Base-by-base conservation (phyloP, 2,113 vertebrate species). In the Gallinago jamesoni region DNA sequence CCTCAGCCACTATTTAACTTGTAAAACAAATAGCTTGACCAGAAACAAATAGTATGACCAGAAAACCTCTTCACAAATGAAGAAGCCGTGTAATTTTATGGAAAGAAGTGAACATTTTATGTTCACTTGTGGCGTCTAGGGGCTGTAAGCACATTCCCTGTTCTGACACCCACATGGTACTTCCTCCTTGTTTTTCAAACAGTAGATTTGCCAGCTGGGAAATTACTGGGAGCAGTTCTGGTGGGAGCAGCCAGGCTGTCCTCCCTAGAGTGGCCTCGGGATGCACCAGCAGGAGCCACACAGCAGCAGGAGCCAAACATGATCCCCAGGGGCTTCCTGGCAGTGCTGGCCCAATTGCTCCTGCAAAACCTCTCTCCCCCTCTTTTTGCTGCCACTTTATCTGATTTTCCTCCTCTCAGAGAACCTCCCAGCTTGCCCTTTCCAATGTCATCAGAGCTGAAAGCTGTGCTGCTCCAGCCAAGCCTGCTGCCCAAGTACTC, bases 241-340 rank as follows among this genome's bases (percentile, higher is more conserved):
- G 4, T 4, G 31, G 70, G 27, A 83, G 59, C 18, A 81, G 33
- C 18, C 60, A 84, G 31, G 57, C 7, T 82, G 59, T 81, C 16
- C 45, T 70, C 20, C 35, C 25, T 35, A n/a, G 6, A 30, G 27
- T 55, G 59, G 35, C 22, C 67, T 78, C 16, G 12, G 41, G 52
- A 73, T 12, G 47, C 55, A 68, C 16, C 62, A 83, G 50, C 33
- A 76, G 70, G 8, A 87, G 20, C 27, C 43, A 59, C 1, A 2
- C 10, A 64, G 37, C 53, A 80, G 64, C 1, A 2, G 0, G 3
- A 72, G 66, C 28, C 3, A 1, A 55, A 12, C 2, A 2, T 20
- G 16, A 47, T 39, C 33, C 14, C 18, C 14, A 22, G 31, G 31
- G 20, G 10, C 17, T 66, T 39, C 28, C 45, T 52, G 27, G 50